Conservation (phyloP, 2,797 vertebrate species). For the Huso huso region DNA sequence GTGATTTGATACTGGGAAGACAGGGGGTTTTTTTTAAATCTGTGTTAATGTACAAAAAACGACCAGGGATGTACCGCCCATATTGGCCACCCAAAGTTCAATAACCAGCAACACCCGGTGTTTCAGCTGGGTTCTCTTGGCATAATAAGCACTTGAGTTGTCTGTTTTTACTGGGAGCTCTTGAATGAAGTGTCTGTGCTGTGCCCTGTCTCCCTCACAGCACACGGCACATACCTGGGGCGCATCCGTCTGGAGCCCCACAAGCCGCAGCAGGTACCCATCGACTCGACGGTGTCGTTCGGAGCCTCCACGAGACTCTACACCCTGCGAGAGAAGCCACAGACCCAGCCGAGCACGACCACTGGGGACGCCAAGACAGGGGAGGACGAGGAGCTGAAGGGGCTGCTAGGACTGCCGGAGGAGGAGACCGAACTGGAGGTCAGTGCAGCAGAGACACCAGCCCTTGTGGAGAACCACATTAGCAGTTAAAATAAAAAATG, state of each 20-base stretch:
- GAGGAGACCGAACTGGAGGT: slow-evolving; percentile 95
- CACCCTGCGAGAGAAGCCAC: slow-evolving; percentile 90
- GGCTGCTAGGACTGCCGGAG: slow-evolving; percentile 87
- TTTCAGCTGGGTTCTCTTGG: too few species aligned
- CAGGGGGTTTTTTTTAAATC: too few species aligned
- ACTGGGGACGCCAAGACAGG: slow-evolving; percentile 82
- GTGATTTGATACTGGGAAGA: too few species aligned
- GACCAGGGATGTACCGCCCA: too few species aligned
- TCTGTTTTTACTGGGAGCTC: too few species aligned
- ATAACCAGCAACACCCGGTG: too few species aligned
- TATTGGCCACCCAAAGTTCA: too few species aligned
- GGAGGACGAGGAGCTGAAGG: slow-evolving; percentile 93
- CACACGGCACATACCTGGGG: slow-evolving; percentile 91
- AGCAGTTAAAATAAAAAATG: too few species aligned
- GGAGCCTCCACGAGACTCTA: slow-evolving; percentile 91
- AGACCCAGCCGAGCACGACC: slow-evolving; percentile 76
- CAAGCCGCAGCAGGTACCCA: slow-evolving; percentile 96
- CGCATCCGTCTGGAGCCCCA: slow-evolving; percentile 91
- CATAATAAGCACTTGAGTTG: too few species aligned
- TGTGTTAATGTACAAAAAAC: too few species aligned
- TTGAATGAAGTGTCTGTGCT: too few species aligned
- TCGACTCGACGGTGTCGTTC: slow-evolving; percentile 93
- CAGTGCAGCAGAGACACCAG: slow-evolving; percentile 22
- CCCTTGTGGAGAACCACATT: too few species aligned
- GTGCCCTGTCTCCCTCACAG: slow-evolving; percentile 39